These are phyloP conservation scores for Peromyscus aztecus DNA, from an alignment of 2,797 vertebrate genomes.

Conservation along the genomic window DNA sequence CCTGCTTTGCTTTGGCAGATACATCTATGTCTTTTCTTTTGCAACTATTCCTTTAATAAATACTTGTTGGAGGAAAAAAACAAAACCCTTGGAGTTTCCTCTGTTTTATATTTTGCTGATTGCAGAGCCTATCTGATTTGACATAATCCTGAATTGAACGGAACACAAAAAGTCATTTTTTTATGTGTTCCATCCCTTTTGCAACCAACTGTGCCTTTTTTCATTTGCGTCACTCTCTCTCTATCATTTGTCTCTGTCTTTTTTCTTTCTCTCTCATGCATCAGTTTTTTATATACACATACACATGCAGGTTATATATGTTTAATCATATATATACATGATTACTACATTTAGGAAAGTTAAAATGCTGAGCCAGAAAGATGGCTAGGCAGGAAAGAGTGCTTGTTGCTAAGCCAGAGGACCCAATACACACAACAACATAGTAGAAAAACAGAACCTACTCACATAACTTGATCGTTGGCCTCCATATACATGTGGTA, in stretches of 20 bases:
- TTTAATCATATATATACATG: background rate
- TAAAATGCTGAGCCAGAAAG: background rate
- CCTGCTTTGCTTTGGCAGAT: background rate
- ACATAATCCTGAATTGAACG: background rate
- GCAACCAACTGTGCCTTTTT: background rate
- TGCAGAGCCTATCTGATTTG: background rate
- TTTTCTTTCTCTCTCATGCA: background rate
- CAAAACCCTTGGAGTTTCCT: background rate
- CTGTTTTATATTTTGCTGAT: background rate
- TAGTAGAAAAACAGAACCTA: too few species aligned
- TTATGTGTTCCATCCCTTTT: background rate
- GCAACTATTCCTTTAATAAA: background rate
- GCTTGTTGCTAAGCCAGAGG: background rate
- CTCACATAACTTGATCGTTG: too few species aligned
- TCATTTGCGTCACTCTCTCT: background rate
- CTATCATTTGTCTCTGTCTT: background rate
- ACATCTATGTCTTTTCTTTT: background rate
- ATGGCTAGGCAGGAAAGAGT: fast-evolving
- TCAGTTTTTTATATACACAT: background rate
- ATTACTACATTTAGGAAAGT: background rate
- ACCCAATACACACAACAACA: background rate
- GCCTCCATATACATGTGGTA: too few species aligned
- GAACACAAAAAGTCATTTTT: background rate
- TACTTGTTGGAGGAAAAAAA: background rate
- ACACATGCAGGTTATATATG: background rate